These are phyloP conservation scores for Hedya salicella DNA, from an alignment of 2,888 invertebrate genomes.

Conservation along the genomic window DNA sequence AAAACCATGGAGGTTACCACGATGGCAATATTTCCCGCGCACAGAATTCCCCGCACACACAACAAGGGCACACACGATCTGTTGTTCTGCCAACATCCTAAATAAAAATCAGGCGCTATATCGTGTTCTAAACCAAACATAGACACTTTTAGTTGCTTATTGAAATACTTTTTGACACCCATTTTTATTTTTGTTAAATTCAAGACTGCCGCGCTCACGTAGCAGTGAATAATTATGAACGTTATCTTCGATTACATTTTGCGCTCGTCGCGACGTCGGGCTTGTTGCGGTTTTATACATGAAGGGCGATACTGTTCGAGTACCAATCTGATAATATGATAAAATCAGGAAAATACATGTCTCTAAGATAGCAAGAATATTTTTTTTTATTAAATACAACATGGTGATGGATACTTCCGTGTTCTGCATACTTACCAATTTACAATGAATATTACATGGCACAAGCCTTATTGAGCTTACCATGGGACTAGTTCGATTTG, in stretches of 20 bases:
- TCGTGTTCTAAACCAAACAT: slow-evolving; percentile 65
- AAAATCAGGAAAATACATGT: background rate
- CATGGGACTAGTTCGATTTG: no score
- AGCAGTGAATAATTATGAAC: slow-evolving; percentile 19
- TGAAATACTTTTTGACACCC: slow-evolving; percentile 64
- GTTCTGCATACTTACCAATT: no score
- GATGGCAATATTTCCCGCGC: slow-evolving; percentile 63
- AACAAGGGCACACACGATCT: slow-evolving; percentile 63
- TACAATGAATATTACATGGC: no score
- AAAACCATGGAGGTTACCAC: slow-evolving; percentile 58
- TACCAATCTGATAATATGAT: slow-evolving; percentile 16
- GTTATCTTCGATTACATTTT: slow-evolving; percentile 33
- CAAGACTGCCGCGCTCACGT: slow-evolving; percentile 9
- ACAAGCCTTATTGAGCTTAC: no score
- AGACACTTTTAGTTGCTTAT: slow-evolving; percentile 57
- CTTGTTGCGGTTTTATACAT: slow-evolving; percentile 21
- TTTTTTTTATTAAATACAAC: no score
- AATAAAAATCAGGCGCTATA: slow-evolving; percentile 63
- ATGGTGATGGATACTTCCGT: no score
- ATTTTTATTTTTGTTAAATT: slow-evolving; percentile 52
- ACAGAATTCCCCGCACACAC: slow-evolving; percentile 60
- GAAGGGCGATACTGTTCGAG: slow-evolving; percentile 16
- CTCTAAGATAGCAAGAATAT: slow-evolving; percentile 4
- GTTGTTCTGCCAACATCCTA: slow-evolving; percentile 65
- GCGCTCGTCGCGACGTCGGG: slow-evolving; percentile 6